Evolutionary conservation across 2,797 vertebrate genomes (phyloP).

Genomic region (Eupleurogrammus muticus): DNA sequence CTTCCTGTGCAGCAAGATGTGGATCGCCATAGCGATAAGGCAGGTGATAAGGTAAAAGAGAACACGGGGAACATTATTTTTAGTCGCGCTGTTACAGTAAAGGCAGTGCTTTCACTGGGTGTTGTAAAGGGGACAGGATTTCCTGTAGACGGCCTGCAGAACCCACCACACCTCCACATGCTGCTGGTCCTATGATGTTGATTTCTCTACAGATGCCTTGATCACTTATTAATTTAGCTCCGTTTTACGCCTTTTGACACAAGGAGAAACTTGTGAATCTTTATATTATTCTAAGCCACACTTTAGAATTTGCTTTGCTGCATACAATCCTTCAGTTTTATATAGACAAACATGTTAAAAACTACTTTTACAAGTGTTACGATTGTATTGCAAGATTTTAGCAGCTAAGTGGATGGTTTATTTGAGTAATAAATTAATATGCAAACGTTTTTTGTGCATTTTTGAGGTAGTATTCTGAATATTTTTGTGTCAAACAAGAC

Average conservation of each 20-base stretch:
- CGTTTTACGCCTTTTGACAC: background rate
- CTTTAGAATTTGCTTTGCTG: background rate
- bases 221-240: conserved; percentile 9
- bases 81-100: conserved; percentile 36
- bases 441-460: too few species aligned
- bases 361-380: background rate
- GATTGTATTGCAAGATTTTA: background rate
- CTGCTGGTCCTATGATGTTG: conserved; percentile 35
- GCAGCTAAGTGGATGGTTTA: background rate
- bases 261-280: background rate
- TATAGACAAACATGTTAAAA: too few species aligned
- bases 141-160: conserved; percentile 65
- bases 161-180: conserved; percentile 45
- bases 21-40: conserved; percentile 9
- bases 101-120: conserved; percentile 48
- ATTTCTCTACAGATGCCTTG: too few species aligned
- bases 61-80: conserved; percentile 4
- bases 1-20: conserved; percentile 18
- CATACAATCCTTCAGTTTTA: background rate
- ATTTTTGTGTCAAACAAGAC: too few species aligned
- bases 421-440: too few species aligned
- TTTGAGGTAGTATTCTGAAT: too few species aligned
- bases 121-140: conserved; percentile 75
- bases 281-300: background rate
- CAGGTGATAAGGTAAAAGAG: background rate